Evolutionary conservation across 2,888 invertebrate genomes (phyloP).

Genomic region (Phengaris arion): DNA sequence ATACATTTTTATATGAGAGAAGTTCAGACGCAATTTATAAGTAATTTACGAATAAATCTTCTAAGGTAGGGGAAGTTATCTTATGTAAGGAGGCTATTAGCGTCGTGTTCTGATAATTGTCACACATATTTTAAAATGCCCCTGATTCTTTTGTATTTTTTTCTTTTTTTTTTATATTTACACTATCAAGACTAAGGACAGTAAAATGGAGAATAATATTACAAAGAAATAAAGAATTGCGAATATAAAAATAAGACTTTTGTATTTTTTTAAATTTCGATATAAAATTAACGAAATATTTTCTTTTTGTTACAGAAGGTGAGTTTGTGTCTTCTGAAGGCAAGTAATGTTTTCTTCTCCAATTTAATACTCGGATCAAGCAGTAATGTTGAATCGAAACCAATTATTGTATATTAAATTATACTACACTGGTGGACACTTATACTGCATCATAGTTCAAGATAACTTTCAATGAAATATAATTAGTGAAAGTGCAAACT

Average conservation of each 20-base stretch:
- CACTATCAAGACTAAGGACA: not conserved
- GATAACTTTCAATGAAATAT: no score
- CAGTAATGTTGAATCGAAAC: no score
- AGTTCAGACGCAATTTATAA: conserved; percentile 70
- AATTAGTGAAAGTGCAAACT: no score
- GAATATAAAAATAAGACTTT: conserved; percentile 37
- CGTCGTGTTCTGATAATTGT: conserved; percentile 79
- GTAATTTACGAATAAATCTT: conserved; percentile 80
- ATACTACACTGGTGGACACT: no score
- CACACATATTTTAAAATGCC: conserved; percentile 77
- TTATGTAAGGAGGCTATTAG: conserved; percentile 76
- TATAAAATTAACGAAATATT: conserved; percentile 42
- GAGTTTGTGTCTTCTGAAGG: conserved; percentile 47
- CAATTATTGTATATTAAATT: no score
- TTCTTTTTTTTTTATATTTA: not conserved
- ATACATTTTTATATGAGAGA: conserved; percentile 78
- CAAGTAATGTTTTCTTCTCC: not conserved
- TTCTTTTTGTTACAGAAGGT: conserved; percentile 74
- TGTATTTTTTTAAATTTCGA: conserved; percentile 42
- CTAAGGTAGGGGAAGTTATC: conserved; percentile 64
- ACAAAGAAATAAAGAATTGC: conserved; percentile 43
- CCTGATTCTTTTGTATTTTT: conserved; percentile 39
- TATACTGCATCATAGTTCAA: no score
- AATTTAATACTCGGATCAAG: no score
- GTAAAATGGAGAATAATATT: conserved; percentile 48